phyloP scores from a whole-genome alignment of 2,888 invertebrate genomes.

The Dyspetes luteomarginatus region DNA sequence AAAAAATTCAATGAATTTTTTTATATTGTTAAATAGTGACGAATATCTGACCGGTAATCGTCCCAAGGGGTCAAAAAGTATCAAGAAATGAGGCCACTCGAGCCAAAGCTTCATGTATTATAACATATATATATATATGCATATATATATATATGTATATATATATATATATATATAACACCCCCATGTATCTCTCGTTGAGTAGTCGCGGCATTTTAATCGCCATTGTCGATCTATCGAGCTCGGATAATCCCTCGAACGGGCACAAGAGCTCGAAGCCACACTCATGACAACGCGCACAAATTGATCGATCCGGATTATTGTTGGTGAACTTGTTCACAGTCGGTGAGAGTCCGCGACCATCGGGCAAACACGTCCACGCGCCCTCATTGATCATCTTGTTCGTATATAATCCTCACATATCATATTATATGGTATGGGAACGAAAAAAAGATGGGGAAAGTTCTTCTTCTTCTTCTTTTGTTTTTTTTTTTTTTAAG shows the following conservation, averaged over 20 bases:
- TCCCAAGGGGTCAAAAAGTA: too few species aligned
- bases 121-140: too few species aligned
- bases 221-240: constrained; percentile 62
- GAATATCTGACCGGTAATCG: too few species aligned
- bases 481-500: constrained; percentile 20
- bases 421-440: constrained; percentile 18
- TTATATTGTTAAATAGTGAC: neutral
- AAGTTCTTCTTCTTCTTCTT: constrained; percentile 20
- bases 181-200: constrained; percentile 14
- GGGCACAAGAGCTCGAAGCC: constrained; percentile 24
- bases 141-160: too few species aligned
- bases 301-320: constrained; percentile 53
- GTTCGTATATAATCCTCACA: constrained; percentile 16
- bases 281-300: constrained; percentile 56
- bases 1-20: too few species aligned
- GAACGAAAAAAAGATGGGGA: constrained; percentile 30
- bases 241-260: constrained; percentile 55
- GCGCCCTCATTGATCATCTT: constrained; percentile 51
- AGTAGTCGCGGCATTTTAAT: constrained; percentile 44
- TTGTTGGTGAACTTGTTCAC: constrained; percentile 38
- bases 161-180: neutral
- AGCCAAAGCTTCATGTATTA: too few species aligned
- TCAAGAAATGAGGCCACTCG: neutral
- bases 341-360: constrained; percentile 11
- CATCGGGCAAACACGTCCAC: constrained; percentile 38